phyloP scores from a whole-genome alignment of 2,113 vertebrate species.

The Crocuta crocuta region DNA sequence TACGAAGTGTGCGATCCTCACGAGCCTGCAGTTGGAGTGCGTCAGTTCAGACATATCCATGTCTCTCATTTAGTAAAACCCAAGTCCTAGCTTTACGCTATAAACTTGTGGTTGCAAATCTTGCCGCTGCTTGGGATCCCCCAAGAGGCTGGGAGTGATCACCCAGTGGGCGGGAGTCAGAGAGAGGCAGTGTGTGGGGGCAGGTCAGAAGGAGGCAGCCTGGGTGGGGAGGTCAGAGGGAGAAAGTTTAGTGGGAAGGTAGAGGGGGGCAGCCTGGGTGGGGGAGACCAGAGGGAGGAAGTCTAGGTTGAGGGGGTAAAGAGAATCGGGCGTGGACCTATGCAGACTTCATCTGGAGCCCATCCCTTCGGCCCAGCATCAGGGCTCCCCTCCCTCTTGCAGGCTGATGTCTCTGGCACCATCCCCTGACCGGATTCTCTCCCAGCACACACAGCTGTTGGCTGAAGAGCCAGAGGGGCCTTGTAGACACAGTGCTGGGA shows the following conservation, averaged over 20 bases:
- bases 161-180: neutral
- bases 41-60: rapidly evolving
- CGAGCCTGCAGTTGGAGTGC: rapidly evolving
- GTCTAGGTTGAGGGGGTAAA: neutral
- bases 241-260: neutral
- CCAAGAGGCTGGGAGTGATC: neutral
- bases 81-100: neutral
- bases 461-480: too few species aligned
- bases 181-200: neutral
- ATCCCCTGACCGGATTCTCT: neutral
- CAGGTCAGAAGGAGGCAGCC: neutral
- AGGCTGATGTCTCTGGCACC: rapidly evolving
- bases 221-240: neutral
- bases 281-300: too few species aligned
- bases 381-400: neutral
- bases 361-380: rapidly evolving
- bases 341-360: neutral
- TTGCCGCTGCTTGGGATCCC: neutral
- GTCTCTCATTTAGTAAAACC: neutral
- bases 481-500: neutral
- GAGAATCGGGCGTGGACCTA: too few species aligned
- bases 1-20: rapidly evolving
- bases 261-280: neutral
- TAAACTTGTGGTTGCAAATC: neutral
- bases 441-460: rapidly evolving